Evolutionary conservation across 1,140 invertebrate genomes (phyloP), one percentile per base, ranked within the genome.

Genomic region (Drosophila nigrodunni): DNA sequence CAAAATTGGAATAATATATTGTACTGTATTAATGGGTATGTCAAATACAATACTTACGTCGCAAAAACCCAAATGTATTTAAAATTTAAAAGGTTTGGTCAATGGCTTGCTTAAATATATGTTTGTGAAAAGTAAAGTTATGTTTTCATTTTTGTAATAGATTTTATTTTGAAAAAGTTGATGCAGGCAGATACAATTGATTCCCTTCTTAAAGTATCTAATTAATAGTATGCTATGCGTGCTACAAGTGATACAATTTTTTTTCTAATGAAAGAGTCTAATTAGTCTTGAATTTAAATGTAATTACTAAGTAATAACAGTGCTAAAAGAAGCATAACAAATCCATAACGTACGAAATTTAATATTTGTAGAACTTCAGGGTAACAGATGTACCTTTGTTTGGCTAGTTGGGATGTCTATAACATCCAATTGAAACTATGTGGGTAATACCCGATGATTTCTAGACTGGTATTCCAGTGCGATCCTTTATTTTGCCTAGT

Each of bases 381-480:
- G 25, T 30, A 5, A 30, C 25, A 30, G 1, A 30, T 5, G 25
- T 30, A 30, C 6, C 25, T 30, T 6, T 6, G 6, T 5, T 4
- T 4, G 25, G 3, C 25, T 30, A 5, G 3, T 30, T 30, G 25
- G 25, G 25, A 30, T 30, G 6, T 0, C 25, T 30, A 5, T 30
- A 5, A 30, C 25, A 30, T 1, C 18, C 18, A 21, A 21, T 21
- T 1, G 18, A 21, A 21, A 21, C 25, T 30, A 30, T 30, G 25
- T 30, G 3, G 25, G 25, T 30, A 30, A 30, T 30, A 30, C 25
- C 25, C 25, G 2, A 35, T 11, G 30, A 35, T 2, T 52, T 8
- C 30, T 92, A 92, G 55, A 92, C 92, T 18, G 92, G 92, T 70
- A 92, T 91, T 35, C 92, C 92, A 59, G 92, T 92, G 25, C 92